phyloP scores from a whole-genome alignment of 2,797 vertebrate genomes.

The Basileuterus tristriatus region DNA sequence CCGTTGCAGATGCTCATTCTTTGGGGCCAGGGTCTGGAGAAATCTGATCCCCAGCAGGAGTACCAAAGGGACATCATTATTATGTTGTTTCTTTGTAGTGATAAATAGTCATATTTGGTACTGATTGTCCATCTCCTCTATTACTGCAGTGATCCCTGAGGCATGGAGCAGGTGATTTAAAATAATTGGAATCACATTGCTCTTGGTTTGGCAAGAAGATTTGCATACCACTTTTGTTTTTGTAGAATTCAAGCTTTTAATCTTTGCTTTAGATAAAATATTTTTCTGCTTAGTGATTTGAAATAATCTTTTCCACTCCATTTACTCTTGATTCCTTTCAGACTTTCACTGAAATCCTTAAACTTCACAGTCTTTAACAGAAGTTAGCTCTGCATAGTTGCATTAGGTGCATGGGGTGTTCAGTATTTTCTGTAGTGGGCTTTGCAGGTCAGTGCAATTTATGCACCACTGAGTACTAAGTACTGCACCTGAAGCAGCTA shows the following conservation, averaged over 20 bases:
- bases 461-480: not conserved
- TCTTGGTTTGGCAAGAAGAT: not conserved
- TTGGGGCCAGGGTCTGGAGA: not conserved
- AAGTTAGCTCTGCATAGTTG: not conserved
- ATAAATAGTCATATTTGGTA: not conserved
- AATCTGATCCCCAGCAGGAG: not conserved
- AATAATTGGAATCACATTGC: not conserved
- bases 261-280: not conserved
- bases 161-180: not conserved
- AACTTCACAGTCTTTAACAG: not conserved
- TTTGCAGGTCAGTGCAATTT: not conserved
- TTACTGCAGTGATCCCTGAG: not conserved
- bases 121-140: not conserved
- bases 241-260: not conserved
- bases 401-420: not conserved
- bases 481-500: not conserved
- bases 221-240: not conserved
- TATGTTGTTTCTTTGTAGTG: not conserved
- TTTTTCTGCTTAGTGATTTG: not conserved
- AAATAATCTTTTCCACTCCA: not conserved
- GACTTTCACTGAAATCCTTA: not conserved
- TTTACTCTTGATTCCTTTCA: constrained; percentile 3
- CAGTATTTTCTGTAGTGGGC: not conserved
- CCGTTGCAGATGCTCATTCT: not conserved
- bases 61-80: not conserved